Conservation (phyloP, 1,140 invertebrate species). For the Neodiprion pinetum region DNA sequence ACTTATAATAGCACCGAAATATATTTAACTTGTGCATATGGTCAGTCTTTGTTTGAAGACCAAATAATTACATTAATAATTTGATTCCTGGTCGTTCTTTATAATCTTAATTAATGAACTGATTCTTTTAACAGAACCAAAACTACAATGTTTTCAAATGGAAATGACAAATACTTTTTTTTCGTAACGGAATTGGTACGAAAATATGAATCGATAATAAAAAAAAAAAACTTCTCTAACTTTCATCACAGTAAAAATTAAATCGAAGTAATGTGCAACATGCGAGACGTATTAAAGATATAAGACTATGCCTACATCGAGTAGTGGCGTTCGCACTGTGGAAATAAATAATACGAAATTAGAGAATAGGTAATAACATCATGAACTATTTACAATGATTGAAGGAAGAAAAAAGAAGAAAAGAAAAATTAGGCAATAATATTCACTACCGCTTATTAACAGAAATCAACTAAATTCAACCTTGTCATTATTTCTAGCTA, state of each 20-base stretch:
- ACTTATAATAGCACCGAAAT: not conserved
- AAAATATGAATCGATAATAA: not conserved
- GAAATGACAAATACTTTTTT: not conserved
- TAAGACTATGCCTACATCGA: not conserved
- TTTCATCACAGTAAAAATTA: not conserved
- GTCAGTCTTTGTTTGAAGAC: too few relatives aligned
- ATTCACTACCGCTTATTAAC: not conserved
- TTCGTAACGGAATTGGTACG: not conserved
- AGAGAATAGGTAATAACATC: not conserved
- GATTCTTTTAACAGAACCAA: too few relatives aligned
- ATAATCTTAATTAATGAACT: too few relatives aligned
- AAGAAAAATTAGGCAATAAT: not conserved
- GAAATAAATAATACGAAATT: slow-evolving; percentile 1
- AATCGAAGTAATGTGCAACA: too few relatives aligned
- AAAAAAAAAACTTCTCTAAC: not conserved
- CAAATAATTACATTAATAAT: too few relatives aligned
- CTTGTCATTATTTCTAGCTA: not conserved
- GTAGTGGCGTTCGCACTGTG: not conserved
- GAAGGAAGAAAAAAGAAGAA: too few relatives aligned
- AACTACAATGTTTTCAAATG: too few relatives aligned
- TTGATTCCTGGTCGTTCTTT: too few relatives aligned
- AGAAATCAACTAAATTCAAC: not conserved
- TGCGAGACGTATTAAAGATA: not conserved
- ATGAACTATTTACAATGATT: not conserved
- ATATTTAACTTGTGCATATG: too few relatives aligned